Base-by-base conservation (phyloP, 2,888 invertebrate species). In the Drosophila anomalata region DNA sequence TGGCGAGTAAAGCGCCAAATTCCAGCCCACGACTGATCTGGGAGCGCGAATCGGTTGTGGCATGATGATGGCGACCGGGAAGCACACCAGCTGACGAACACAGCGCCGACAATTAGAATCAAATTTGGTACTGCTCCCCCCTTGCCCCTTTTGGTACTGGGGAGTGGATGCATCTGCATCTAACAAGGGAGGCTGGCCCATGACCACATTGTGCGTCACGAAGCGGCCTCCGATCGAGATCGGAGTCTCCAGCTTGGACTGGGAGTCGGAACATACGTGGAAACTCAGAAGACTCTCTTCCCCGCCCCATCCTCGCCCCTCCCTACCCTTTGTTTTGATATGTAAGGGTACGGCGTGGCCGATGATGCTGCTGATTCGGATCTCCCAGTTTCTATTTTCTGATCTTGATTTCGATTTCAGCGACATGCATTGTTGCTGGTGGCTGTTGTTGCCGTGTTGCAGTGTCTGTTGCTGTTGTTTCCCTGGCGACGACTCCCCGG, bases 391-490 rank as follows among this genome's bases (percentile, higher is more conserved):
- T 50, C 55, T 53, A 63, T 70, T 81, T 70, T 71, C 77, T 85
- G 86, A 85, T 85, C 84, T 85, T 85, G 83, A 84, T 84, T 85
- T 85, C 85, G 84, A 84, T 84, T 81, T 85, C 77, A 74, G 77
- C 86, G 62, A 86, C 84, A 84, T 86, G 81, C 74, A 86, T 76
- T 77, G 76, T 67, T 62, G 65, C 33, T 72, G 73, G 57, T 50
- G 60, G 75, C 12, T 68, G 66, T 36, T 57, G 60, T 59, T 65
- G 60, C 33, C 73, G 66, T 55, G 41, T 55, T 65, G 66, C 41
- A 61, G 75, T 12, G 62, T 63, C 36, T 55, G 52, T 31, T 62
- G 69, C 52, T 59, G 68, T 29, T 69, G 26, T 29, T 53, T 29
- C 71, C 69, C 66, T 65, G 77, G 68, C 66, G 77, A 69, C 76